Evolutionary conservation across 1,140 invertebrate species (phyloP).

Genomic region (Carposina sasakii): DNA sequence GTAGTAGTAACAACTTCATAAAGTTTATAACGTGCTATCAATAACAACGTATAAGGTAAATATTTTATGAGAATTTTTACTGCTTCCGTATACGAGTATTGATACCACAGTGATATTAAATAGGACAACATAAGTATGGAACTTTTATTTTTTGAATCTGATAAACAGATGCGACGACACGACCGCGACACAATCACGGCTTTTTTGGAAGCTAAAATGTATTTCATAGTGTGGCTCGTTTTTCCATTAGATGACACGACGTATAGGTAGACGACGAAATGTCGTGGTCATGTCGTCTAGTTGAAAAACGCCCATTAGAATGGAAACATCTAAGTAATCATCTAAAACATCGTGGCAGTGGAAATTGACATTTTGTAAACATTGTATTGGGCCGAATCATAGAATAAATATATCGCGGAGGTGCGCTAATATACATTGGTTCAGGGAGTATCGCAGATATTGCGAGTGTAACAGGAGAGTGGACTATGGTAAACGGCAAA

Average conservation of each 20-base stretch:
- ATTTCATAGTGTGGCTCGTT: not conserved
- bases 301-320: no score
- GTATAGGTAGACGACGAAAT: no score
- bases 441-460: no score
- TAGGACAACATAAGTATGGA: not conserved
- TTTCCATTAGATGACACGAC: not conserved
- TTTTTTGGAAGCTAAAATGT: not conserved
- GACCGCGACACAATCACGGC: not conserved
- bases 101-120: not conserved
- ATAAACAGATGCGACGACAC: not conserved
- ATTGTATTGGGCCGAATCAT: conserved; percentile 18
- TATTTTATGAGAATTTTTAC: conserved; percentile 35
- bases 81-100: conserved; percentile 10
- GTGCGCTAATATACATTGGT: no score
- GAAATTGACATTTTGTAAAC: conserved; percentile 21
- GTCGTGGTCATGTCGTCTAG: no score
- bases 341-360: no score
- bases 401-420: no score
- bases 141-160: not conserved
- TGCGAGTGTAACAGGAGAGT: no score
- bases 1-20: conserved; percentile 47
- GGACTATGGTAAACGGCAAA: no score
- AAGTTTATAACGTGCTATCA: conserved; percentile 51
- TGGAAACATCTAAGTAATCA: no score
- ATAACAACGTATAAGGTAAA: conserved; percentile 37